These are phyloP conservation scores for Morpho achilles DNA, from an alignment of 2,888 invertebrate genomes.

Conservation along the genomic window DNA sequence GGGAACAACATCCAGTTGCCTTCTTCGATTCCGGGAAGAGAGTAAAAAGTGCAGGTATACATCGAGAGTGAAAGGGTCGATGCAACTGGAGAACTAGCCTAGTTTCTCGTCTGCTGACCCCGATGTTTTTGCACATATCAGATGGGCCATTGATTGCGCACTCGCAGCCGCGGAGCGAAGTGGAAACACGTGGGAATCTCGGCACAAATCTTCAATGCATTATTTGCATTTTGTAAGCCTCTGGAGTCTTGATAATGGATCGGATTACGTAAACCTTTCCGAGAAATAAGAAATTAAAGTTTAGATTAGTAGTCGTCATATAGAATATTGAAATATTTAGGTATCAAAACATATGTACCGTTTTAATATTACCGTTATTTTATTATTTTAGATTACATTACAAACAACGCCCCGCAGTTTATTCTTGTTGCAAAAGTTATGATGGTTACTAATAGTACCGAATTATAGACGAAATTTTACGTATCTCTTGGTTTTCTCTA, in stretches of 20 bases:
- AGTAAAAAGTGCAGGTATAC: slow-evolving; percentile 75
- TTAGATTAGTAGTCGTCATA: too few relatives aligned
- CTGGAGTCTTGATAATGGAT: slow-evolving; percentile 14
- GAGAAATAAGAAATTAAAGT: slow-evolving; percentile 7
- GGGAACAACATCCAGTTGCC: slow-evolving; percentile 37
- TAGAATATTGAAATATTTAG: too few relatives aligned
- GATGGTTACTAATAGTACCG: too few relatives aligned
- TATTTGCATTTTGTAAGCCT: slow-evolving; percentile 55
- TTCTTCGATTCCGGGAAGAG: slow-evolving; percentile 57
- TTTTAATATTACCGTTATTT: too few relatives aligned
- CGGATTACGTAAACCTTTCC: slow-evolving; percentile 22
- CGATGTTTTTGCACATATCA: slow-evolving; percentile 61
- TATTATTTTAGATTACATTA: too few relatives aligned
- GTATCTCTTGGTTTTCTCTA: too few relatives aligned
- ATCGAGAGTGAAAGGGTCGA: slow-evolving; percentile 77
- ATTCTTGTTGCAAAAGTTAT: too few relatives aligned
- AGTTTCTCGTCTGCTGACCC: slow-evolving; percentile 68
- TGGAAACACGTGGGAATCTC: slow-evolving; percentile 72
- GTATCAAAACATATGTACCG: too few relatives aligned
- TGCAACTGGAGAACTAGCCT: slow-evolving; percentile 72
- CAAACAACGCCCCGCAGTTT: too few relatives aligned
- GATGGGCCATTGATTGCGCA: slow-evolving; percentile 49
- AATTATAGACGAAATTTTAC: too few relatives aligned
- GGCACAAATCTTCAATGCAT: slow-evolving; percentile 51
- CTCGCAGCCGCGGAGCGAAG: slow-evolving; percentile 54